Percentiles rank a stretch among this genome's conserved stretches.
Conservation (phyloP, 2,888 invertebrate species). For the Endotricha flammealis region DNA sequence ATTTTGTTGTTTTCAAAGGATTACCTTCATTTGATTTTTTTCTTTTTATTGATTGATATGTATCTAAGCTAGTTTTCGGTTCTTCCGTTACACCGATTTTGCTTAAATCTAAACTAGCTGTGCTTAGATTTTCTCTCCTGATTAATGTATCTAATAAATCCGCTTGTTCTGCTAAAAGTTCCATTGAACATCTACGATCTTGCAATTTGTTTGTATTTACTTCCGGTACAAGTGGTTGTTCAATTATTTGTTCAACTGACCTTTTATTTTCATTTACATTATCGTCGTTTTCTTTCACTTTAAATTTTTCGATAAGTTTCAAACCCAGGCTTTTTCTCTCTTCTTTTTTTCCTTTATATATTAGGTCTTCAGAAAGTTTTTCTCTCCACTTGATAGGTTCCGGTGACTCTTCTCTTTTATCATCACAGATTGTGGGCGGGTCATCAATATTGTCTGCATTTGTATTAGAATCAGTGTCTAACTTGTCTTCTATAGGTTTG, state of each 20-base stretch:
- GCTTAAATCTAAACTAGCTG: conserved; percentile 60
- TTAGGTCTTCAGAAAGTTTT: conserved; percentile 79
- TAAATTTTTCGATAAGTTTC: conserved; percentile 85
- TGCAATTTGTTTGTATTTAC: conserved; percentile 36
- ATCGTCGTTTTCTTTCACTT: conserved; percentile 78
- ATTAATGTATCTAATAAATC: conserved; percentile 72
- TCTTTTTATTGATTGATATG: conserved; percentile 27
- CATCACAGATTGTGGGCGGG: conserved; percentile 1
- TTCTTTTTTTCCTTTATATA: conserved; percentile 59
- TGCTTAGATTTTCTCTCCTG: conserved; percentile 73
- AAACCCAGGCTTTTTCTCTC: conserved; percentile 85
- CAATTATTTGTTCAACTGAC: conserved; percentile 4
- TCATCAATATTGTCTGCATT: conserved; percentile 10
- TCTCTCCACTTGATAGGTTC: conserved; percentile 76
- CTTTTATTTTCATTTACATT: conserved; percentile 19
- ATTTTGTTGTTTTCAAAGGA: conserved; percentile 61
- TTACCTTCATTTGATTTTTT: conserved; percentile 35
- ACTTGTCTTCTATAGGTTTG: conserved; percentile 37
- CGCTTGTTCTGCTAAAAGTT: conserved; percentile 77
- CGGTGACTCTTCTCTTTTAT: conserved; percentile 16
- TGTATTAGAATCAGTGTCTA: conserved; percentile 11
- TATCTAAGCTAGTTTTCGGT: conserved; percentile 21
- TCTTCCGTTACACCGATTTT: conserved; percentile 51
- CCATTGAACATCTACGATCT: conserved; percentile 76
- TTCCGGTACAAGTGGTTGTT: conserved; percentile 18